phyloP scores from a whole-genome alignment of 2,113 vertebrate species.

The Ochotona curzoniae region DNA sequence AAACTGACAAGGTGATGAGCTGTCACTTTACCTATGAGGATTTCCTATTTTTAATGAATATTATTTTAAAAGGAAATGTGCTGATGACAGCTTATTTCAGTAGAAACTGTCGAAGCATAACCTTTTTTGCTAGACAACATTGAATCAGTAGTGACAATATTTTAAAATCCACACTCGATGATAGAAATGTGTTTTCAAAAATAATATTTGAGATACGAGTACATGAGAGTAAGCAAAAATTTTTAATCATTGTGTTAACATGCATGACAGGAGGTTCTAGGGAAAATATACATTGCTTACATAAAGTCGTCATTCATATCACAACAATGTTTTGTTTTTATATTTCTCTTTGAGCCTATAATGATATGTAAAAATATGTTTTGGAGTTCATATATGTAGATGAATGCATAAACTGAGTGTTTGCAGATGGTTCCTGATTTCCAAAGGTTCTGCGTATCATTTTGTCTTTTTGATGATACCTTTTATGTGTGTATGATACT shows the following conservation, averaged over 20 bases:
- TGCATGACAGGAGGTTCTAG: background rate
- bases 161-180: constrained; percentile 10
- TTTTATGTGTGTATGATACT: too few relatives aligned
- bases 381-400: background rate
- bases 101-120: constrained; percentile 54
- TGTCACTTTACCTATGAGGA: constrained; percentile 69
- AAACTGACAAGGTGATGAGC: constrained; percentile 67
- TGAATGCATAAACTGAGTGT: background rate
- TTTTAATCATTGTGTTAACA: background rate
- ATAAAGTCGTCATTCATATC: background rate
- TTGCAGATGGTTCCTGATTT: too few relatives aligned
- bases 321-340: constrained; percentile 47
- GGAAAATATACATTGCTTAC: background rate
- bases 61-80: constrained; percentile 75
- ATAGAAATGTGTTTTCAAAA: background rate
- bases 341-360: background rate
- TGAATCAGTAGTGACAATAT: background rate
- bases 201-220: constrained; percentile 37
- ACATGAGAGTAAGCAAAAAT: background rate
- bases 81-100: constrained; percentile 72
- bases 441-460: background rate
- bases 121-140: constrained; percentile 67
- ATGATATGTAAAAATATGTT: background rate
- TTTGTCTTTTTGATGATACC: background rate
- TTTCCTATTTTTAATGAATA: constrained; percentile 74